phyloP scores from a whole-genome alignment of 2,797 vertebrate species.

The Gastrophryne carolinensis region DNA sequence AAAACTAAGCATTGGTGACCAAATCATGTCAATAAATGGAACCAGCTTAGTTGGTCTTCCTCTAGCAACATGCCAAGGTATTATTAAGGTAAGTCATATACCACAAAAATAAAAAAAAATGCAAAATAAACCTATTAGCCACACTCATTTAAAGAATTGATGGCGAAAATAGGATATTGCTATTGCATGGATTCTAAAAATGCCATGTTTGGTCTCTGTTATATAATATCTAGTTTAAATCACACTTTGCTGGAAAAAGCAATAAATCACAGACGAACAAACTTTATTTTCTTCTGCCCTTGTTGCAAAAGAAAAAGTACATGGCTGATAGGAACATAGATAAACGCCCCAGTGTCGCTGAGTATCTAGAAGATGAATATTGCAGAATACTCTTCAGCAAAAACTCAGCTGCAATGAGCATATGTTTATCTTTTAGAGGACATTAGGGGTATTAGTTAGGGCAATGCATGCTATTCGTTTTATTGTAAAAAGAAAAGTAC shows the following conservation, averaged over 20 bases:
- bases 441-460: background rate
- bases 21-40: slow-evolving; percentile 99
- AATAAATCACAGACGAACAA: background rate
- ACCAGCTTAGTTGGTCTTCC: slow-evolving; percentile 97
- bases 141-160: background rate
- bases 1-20: slow-evolving; percentile 98
- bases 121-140: too few species aligned
- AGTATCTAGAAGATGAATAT: background rate
- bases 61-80: slow-evolving; percentile 97
- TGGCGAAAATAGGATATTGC: background rate
- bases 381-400: background rate
- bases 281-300: background rate
- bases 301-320: slow-evolving; percentile 4
- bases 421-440: background rate
- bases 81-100: slow-evolving; percentile 86
- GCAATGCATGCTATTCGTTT: background rate
- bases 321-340: slow-evolving; percentile 5
- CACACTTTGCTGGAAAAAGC: background rate
- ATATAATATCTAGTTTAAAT: background rate
- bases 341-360: background rate
- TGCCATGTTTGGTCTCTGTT: background rate
- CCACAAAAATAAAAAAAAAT: background rate
- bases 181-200: background rate
- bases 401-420: background rate
- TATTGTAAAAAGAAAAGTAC: background rate